A percentile compares a stretch with the other conserved stretches of the same genome.
These are phyloP conservation scores for Sternotherus odoratus DNA, from an alignment of 2,797 vertebrate genomes.

Conservation along the genomic window DNA sequence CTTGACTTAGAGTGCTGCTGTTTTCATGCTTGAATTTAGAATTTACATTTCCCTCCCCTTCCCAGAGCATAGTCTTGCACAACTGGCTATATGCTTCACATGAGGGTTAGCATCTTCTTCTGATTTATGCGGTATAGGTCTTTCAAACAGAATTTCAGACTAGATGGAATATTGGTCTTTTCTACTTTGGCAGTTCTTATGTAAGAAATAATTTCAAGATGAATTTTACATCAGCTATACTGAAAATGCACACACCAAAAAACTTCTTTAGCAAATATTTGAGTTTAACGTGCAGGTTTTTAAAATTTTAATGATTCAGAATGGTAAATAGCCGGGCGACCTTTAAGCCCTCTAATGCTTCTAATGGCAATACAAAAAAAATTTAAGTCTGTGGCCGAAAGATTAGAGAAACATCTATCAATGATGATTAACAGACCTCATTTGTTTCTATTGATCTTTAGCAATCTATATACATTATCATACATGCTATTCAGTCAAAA, in stretches of 20 bases:
- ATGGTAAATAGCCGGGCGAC: neutral
- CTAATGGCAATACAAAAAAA: neutral
- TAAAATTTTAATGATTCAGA: neutral
- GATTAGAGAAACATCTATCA: neutral
- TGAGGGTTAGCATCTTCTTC: neutral
- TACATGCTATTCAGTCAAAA: neutral
- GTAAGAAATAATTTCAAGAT: neutral
- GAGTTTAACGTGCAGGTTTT: neutral
- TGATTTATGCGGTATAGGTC: neutral
- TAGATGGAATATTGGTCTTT: neutral
- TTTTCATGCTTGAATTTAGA: neutral
- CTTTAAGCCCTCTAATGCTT: neutral
- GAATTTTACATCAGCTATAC: neutral
- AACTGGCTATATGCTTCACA: neutral
- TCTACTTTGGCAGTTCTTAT: neutral
- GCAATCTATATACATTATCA: neutral
- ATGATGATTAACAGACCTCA: neutral
- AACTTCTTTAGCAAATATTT: neutral
- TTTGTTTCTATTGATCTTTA: neutral
- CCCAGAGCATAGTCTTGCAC: neutral
- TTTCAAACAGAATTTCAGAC: neutral
- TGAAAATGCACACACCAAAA: neutral
- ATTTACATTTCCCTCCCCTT: neutral
- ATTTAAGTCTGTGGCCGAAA: neutral
- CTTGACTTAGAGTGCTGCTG: neutral